A percentile compares a stretch with the other conserved stretches of the same genome.
Conservation (phyloP, 2,797 vertebrate species). For the Sebastes reedi region DNA sequence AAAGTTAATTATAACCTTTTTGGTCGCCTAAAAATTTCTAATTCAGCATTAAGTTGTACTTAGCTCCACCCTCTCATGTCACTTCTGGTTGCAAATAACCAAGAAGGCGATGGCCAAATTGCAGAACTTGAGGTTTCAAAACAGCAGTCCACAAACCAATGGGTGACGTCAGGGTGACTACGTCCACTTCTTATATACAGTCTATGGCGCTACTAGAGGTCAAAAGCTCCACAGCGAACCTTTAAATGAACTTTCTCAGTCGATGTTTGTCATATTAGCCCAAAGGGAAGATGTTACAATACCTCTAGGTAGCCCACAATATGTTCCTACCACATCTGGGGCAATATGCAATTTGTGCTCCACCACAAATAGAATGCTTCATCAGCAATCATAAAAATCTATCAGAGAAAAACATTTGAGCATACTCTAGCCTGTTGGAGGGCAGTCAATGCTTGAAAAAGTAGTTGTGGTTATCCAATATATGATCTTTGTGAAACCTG, state of each 20-base stretch:
- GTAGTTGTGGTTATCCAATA: neutral
- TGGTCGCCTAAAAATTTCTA: too few relatives aligned
- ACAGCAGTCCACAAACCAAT: too few relatives aligned
- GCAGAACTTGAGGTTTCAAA: too few relatives aligned
- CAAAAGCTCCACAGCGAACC: neutral
- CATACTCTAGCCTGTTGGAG: neutral
- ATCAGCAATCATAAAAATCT: slow-evolving; percentile 17
- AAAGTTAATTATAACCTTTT: too few relatives aligned
- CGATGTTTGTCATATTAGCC: neutral
- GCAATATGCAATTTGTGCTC: slow-evolving; percentile 4
- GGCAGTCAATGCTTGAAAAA: neutral
- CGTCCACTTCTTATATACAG: too few relatives aligned
- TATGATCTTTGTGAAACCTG: slow-evolving; percentile 9
- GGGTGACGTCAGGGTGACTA: too few relatives aligned
- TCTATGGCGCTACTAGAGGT: neutral
- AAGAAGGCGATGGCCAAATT: too few relatives aligned
- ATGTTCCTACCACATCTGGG: neutral
- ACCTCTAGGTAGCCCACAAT: neutral
- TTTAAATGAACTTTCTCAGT: neutral
- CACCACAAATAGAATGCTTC: neutral
- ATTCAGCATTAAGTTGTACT: too few relatives aligned
- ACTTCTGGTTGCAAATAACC: too few relatives aligned
- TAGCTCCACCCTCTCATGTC: too few relatives aligned
- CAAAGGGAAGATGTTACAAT: neutral
- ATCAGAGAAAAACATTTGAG: neutral